Evolutionary conservation across 2,797 vertebrate species (phyloP).

Genomic region (Thamnophis elegans): DNA sequence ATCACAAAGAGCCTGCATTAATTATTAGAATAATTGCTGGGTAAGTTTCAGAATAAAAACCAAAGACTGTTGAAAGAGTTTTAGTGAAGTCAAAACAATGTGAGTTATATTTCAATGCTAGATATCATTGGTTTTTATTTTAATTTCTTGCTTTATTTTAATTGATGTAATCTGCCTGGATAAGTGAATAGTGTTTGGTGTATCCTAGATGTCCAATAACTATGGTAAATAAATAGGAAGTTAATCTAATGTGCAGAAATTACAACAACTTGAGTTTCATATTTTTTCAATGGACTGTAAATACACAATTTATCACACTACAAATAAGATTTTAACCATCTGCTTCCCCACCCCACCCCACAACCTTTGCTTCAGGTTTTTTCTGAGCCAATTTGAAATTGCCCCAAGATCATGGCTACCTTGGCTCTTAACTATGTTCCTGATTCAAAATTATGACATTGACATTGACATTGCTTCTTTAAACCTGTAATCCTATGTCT

Average conservation of each 20-base stretch:
- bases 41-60: background rate
- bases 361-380: background rate
- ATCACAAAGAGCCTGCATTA: background rate
- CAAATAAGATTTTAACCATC: background rate
- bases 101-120: background rate
- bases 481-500: conserved; percentile 42
- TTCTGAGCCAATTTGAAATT: background rate
- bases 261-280: background rate
- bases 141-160: background rate
- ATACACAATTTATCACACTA: background rate
- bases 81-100: background rate
- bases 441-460: conserved; percentile 49
- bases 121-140: background rate
- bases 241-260: background rate
- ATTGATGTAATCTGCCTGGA: background rate
- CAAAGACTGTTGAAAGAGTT: background rate
- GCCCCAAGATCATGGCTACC: background rate
- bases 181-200: background rate
- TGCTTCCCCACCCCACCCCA: background rate
- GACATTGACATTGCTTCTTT: conserved; percentile 26
- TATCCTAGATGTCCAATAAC: background rate
- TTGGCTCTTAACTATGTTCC: conserved; percentile 17
- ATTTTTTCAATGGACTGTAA: background rate
- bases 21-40: background rate
- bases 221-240: background rate